phyloP scores from a whole-genome alignment of 2,888 invertebrate species.

The Sepiola atlantica region DNA sequence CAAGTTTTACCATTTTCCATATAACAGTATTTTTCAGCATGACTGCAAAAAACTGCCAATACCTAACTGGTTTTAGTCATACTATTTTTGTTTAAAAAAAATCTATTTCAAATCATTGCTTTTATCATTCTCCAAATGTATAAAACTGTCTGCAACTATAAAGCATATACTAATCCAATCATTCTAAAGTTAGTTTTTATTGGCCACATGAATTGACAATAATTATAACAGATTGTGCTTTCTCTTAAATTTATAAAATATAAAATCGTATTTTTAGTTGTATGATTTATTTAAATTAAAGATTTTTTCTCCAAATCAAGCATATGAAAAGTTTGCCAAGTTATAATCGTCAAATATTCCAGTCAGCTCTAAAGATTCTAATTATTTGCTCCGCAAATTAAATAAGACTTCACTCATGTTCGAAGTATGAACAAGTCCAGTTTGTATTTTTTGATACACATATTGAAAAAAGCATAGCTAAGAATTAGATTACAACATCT shows the following conservation, averaged over 20 bases:
- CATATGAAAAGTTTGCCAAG: not conserved
- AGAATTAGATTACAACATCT: not conserved
- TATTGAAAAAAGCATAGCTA: slow-evolving; percentile 2
- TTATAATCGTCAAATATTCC: not conserved
- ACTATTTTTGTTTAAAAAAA: not conserved
- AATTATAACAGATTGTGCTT: not conserved
- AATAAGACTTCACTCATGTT: not conserved
- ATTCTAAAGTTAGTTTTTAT: not conserved
- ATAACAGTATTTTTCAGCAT: not conserved
- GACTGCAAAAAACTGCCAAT: not conserved
- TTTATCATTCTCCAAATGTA: not conserved
- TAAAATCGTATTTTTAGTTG: not conserved
- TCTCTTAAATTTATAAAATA: not conserved
- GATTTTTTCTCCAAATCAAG: not conserved
- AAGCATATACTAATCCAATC: not conserved
- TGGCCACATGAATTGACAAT: not conserved
- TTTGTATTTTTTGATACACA: not conserved
- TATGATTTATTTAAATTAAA: not conserved
- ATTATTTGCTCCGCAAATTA: not conserved
- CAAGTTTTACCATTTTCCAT: not conserved
- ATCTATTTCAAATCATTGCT: not conserved
- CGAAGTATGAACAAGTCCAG: not conserved
- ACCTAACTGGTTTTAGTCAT: not conserved
- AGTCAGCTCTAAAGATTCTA: not conserved
- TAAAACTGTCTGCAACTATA: not conserved